These are phyloP conservation scores for Muntiacus muntjak DNA, from an alignment of 2,113 vertebrate genomes.

Conservation along the genomic window DNA sequence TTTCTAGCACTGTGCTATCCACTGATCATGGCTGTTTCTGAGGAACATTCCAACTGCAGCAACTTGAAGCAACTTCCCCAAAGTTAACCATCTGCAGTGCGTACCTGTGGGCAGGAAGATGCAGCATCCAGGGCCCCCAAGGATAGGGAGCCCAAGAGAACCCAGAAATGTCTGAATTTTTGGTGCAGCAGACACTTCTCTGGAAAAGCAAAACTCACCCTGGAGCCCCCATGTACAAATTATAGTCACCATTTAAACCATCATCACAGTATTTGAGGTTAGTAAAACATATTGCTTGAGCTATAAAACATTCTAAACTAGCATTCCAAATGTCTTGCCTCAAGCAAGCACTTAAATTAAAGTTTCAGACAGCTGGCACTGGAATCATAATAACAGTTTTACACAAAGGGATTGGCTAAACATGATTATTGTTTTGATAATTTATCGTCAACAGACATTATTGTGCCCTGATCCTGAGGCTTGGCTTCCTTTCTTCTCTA, in stretches of 20 bases:
- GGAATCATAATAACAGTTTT: conserved; percentile 86
- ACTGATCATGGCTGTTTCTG: neutral
- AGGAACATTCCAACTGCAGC: neutral
- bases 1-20: neutral
- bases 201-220: conserved; percentile 78
- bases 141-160: neutral
- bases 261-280: conserved; percentile 86
- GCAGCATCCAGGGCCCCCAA: neutral
- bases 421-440: conserved; percentile 89
- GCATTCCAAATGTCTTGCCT: conserved; percentile 88
- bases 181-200: conserved; percentile 52
- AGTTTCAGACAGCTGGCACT: conserved; percentile 88
- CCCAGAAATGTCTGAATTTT: conserved; percentile 64
- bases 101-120: neutral
- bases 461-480: conserved; percentile 70
- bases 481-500: conserved; percentile 61
- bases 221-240: conserved; percentile 78
- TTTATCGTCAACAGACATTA: conserved; percentile 80
- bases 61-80: neutral
- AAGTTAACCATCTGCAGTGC: neutral
- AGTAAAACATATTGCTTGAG: conserved; percentile 87
- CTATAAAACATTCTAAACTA: conserved; percentile 89
- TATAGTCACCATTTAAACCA: conserved; percentile 84
- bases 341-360: conserved; percentile 89
- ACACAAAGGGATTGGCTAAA: conserved; percentile 84